phyloP scores from a whole-genome alignment of 2,888 invertebrate genomes.

The Dryocosmus kuriphilus region DNA sequence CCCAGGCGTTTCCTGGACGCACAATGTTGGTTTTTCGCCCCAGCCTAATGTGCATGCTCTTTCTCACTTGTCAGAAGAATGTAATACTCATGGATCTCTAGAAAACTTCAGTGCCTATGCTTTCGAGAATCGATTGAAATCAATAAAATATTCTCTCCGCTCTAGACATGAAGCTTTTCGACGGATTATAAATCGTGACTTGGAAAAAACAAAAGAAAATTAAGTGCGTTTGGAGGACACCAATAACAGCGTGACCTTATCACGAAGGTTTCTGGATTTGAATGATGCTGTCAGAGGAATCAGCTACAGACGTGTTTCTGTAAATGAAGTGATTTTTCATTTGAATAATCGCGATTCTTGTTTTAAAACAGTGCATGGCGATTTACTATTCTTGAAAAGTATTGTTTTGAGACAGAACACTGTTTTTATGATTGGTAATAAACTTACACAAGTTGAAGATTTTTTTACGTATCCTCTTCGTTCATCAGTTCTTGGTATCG shows the following conservation, averaged over 20 bases:
- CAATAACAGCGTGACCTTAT: background rate
- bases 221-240: background rate
- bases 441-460: background rate
- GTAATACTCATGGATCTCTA: background rate
- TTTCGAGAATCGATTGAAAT: background rate
- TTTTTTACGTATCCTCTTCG: background rate
- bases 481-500: background rate
- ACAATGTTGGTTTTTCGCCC: no score
- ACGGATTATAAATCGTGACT: background rate
- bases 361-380: background rate
- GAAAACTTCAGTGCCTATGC: background rate
- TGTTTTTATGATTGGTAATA: background rate
- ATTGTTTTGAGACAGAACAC: background rate
- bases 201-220: background rate
- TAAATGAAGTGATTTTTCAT: background rate
- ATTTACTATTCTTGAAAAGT: background rate
- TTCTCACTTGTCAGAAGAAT: background rate
- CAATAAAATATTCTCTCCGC: background rate
- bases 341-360: background rate
- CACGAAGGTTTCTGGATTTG: background rate
- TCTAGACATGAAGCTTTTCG: background rate
- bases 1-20: no score
- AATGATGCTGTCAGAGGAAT: background rate
- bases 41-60: background rate
- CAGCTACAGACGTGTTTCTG: background rate